Evolutionary conservation across 1,140 invertebrate species (phyloP), one percentile per base, ranked within the genome.

Genomic region (Lerema accius): DNA sequence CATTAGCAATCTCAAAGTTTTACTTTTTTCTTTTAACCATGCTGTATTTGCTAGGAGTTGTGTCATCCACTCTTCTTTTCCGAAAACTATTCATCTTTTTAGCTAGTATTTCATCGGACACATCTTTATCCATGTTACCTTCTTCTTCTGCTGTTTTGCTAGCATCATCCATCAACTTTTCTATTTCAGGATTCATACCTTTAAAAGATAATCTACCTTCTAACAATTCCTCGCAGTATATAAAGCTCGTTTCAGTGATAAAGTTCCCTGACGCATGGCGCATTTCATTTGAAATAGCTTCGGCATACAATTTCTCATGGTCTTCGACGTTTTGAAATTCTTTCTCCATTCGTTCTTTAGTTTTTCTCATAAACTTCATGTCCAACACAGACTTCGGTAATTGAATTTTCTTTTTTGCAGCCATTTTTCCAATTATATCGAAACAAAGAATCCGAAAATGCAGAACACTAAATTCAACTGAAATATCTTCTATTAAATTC

Each of bases 331-430:
- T 95, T 87, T 95, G 94, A 40, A 93, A 78, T 86, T 97, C 94
- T 77, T 95, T 94, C 69, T 95, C 94, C 9, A 96, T 93, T 79
- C 95, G 94, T 42, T 96, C 94, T 89, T 96, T 97, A 28, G 95
- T 96, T 77, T 94, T 94, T 86, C 96, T 96, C 97, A 98, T 98
- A 87, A 98, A 98, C 93, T 95, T 95, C 95, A 96, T 96, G 62
- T 95, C 94, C 64, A 96, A 78, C 49, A 95, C 93, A 7, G 93
- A 92, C 77, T 95, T 95, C 0, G 95, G 95, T 26, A 96, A 79
- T 39, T 91, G 89, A 5, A 86, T 73, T 67, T 82, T 88, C 55
- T 82, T 88, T 48, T 51, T 73, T 14, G 45, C 28, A 40, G 67
- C 69, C 75, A 78, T 78, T 10, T 16, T 67, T 26, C 14, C 1